These are phyloP conservation scores for Heliothis virescens DNA, from an alignment of 1,140 invertebrate genomes.

Conservation along the genomic window DNA sequence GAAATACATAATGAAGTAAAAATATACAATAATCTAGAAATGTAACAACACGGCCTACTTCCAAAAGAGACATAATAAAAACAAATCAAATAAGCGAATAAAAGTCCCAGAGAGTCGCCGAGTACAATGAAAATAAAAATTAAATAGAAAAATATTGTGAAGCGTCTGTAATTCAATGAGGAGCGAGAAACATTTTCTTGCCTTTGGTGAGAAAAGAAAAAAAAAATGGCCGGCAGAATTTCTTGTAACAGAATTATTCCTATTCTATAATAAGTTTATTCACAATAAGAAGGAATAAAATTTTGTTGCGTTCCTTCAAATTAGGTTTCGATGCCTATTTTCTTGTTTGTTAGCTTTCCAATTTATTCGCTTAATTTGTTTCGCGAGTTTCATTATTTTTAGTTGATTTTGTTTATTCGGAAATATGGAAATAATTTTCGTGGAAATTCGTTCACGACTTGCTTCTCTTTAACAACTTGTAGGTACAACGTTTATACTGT, in stretches of 20 bases:
- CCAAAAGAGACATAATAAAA: slow-evolving; percentile 33
- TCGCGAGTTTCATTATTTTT: not conserved
- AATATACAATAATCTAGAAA: too few relatives aligned
- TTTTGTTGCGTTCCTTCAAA: slow-evolving; percentile 61
- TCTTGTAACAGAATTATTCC: slow-evolving; percentile 79
- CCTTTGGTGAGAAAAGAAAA: slow-evolving; percentile 52
- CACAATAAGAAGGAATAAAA: slow-evolving; percentile 74
- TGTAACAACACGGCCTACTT: not conserved
- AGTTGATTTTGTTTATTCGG: not conserved
- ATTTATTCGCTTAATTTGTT: slow-evolving; percentile 32
- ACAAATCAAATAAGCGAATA: slow-evolving; percentile 66
- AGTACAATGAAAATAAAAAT: slow-evolving; percentile 78
- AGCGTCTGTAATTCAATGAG: slow-evolving; percentile 77
- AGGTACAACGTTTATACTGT: not conserved
- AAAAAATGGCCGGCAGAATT: slow-evolving; percentile 35
- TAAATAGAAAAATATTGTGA: slow-evolving; percentile 81
- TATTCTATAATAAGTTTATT: slow-evolving; percentile 82
- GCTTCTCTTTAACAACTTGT: too few relatives aligned
- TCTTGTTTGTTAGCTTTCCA: slow-evolving; percentile 40
- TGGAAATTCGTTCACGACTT: too few relatives aligned
- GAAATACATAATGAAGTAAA: too few relatives aligned
- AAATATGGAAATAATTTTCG: too few relatives aligned
- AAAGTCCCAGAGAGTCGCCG: slow-evolving; percentile 49
- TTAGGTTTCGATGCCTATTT: slow-evolving; percentile 51
- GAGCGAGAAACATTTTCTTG: slow-evolving; percentile 67